phyloP scores from a whole-genome alignment of 37 sponge, comb jelly and placozoan species.

The Crambe crambe region DNA sequence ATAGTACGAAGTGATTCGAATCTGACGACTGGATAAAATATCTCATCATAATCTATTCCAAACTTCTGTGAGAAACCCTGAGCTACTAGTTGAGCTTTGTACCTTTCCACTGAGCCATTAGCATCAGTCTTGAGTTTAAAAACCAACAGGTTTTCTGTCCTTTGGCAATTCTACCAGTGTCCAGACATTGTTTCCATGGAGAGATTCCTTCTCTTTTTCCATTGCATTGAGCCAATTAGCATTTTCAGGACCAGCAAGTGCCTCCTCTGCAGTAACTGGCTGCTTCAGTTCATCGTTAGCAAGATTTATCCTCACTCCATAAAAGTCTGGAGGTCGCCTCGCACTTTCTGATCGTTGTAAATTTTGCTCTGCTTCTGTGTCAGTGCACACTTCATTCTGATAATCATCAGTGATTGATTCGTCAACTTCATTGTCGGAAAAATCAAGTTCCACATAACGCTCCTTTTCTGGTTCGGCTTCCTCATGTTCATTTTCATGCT shows the following conservation, averaged over 20 bases:
- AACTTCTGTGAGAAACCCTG: conserved; percentile 30
- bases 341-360: conserved; percentile 15
- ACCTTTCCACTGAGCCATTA: conserved; percentile 36
- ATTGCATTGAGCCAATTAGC: conserved; percentile 21
- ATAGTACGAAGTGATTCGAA: conserved; percentile 30
- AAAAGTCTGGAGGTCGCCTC: conserved; percentile 27
- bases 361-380: background rate
- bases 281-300: conserved; percentile 19
- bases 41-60: conserved; percentile 45
- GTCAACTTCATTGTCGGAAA: background rate
- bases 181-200: conserved; percentile 42
- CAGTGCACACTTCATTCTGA: too few relatives aligned
- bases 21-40: conserved; percentile 37
- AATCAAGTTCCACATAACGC: background rate
- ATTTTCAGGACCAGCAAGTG: background rate
- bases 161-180: conserved; percentile 39
- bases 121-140: conserved; percentile 46
- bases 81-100: conserved; percentile 44
- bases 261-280: background rate
- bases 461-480: background rate
- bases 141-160: conserved; percentile 36
- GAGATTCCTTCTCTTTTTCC: conserved; percentile 31
- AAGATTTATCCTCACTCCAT: conserved; percentile 13
- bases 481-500: background rate
- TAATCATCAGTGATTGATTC: too few relatives aligned